phyloP scores from a whole-genome alignment of 2,797 vertebrate species.

The Etheostoma perlongum region DNA sequence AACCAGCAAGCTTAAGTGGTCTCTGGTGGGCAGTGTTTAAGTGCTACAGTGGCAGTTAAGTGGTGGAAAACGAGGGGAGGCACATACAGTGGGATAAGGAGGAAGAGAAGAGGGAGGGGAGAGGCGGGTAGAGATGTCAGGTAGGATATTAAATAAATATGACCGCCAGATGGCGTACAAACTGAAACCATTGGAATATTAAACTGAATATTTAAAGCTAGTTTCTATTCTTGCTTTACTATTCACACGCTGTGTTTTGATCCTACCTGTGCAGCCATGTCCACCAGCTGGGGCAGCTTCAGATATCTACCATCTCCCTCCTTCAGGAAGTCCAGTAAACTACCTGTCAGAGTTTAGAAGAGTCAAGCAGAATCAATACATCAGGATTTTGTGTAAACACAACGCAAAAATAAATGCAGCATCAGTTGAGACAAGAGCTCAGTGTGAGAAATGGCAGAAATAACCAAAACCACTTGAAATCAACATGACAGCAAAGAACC shows the following conservation, averaged over 20 bases:
- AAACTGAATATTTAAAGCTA: slow-evolving; percentile 11
- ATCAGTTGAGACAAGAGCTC: background rate
- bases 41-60: slow-evolving; percentile 73
- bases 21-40: slow-evolving; percentile 73
- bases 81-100: slow-evolving; percentile 25
- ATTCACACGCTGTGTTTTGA: slow-evolving; percentile 13
- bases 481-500: background rate
- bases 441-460: background rate
- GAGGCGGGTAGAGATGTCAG: slow-evolving; percentile 40
- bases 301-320: slow-evolving; percentile 96
- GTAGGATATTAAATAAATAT: slow-evolving; percentile 67
- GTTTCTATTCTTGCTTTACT: background rate
- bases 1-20: slow-evolving; percentile 70
- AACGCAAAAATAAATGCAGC: background rate
- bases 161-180: slow-evolving; percentile 65
- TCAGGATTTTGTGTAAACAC: background rate
- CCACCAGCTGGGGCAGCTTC: slow-evolving; percentile 96
- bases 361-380: slow-evolving; percentile 14
- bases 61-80: slow-evolving; percentile 51
- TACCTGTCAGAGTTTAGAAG: slow-evolving; percentile 83
- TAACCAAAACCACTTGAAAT: background rate
- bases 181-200: slow-evolving; percentile 33
- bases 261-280: slow-evolving; percentile 98
- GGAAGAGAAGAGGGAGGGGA: background rate
- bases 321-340: slow-evolving; percentile 96